Evolutionary conservation across 2,888 invertebrate species (phyloP).

Genomic region (Drosophila siamana): DNA sequence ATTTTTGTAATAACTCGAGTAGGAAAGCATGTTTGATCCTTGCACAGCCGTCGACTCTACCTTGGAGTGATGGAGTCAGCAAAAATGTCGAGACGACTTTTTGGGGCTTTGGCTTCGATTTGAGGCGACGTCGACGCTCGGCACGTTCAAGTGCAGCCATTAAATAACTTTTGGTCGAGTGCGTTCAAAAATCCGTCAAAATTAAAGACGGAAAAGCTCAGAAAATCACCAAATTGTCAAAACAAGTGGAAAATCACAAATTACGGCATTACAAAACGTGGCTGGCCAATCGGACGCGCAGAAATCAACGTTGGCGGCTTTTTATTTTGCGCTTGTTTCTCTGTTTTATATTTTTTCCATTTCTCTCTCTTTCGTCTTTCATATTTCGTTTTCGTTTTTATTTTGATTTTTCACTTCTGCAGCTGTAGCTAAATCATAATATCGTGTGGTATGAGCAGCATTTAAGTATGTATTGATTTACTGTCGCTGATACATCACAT

Average conservation of each 20-base stretch:
- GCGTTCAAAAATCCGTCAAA: conserved; percentile 61
- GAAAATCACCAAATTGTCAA: conserved; percentile 75
- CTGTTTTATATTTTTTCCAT: background rate
- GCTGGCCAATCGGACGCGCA: conserved; percentile 36
- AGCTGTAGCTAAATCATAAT: conserved; percentile 23
- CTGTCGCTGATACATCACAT: conserved; percentile 53
- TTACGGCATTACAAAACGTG: conserved; percentile 61
- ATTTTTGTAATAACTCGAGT: conserved; percentile 15
- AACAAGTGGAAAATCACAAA: conserved; percentile 77
- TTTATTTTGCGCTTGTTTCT: conserved; percentile 17
- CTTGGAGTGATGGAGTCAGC: conserved; percentile 42
- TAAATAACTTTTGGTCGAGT: conserved; percentile 73
- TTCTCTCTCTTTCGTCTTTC: background rate
- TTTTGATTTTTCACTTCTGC: conserved; percentile 13
- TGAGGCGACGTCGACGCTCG: conserved; percentile 31
- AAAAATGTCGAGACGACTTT: conserved; percentile 19
- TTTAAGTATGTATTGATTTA: conserved; percentile 71
- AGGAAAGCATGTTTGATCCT: conserved; percentile 3
- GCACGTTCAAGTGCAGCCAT: conserved; percentile 79
- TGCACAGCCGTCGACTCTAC: conserved; percentile 9
- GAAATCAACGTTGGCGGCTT: conserved; percentile 46
- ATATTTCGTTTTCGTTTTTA: background rate
- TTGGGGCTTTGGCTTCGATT: conserved; percentile 1
- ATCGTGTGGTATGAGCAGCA: conserved; percentile 38
- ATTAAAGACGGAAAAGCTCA: conserved; percentile 59